Percentiles rank a stretch among this genome's conserved stretches.
phyloP scores from a whole-genome alignment of 2,797 vertebrate genomes.

The Cryptoprocta ferox region DNA sequence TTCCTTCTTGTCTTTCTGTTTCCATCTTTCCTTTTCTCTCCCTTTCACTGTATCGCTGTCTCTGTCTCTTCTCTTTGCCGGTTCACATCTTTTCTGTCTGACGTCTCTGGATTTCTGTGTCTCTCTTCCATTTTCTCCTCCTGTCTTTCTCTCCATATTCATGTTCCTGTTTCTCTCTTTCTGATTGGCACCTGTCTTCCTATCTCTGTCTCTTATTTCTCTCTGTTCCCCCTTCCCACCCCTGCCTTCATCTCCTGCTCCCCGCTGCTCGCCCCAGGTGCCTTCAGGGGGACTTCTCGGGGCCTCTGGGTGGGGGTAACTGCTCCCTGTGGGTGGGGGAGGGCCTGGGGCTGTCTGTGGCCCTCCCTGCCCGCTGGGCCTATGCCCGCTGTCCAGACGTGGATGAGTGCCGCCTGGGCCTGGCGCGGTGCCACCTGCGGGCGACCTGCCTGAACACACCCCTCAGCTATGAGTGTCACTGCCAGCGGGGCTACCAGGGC shows the following conservation, averaged over 20 bases:
- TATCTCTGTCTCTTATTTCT: background rate
- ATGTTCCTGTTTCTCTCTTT: background rate
- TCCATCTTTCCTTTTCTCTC: background rate
- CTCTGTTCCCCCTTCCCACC: background rate
- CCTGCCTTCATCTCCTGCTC: background rate
- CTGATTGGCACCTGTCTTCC: background rate
- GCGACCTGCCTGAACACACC: conserved; percentile 95
- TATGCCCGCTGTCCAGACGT: conserved; percentile 95
- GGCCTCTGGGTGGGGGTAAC: conserved; percentile 89
- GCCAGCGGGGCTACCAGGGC: conserved; percentile 93
- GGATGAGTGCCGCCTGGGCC: conserved; percentile 94
- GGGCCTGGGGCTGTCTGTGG: conserved; percentile 75
- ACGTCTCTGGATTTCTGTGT: background rate
- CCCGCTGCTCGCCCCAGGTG: conserved; percentile 89
- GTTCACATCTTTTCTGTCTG: background rate
- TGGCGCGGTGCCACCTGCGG: conserved; percentile 92
- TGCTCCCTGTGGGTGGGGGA: conserved; percentile 93
- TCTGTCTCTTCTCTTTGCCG: background rate
- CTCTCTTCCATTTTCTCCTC: background rate
- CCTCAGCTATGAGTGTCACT: conserved; percentile 94
- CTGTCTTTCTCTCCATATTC: background rate
- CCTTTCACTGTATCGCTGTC: background rate
- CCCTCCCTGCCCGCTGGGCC: conserved; percentile 92
- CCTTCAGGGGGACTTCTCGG: conserved; percentile 93
- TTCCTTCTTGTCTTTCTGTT: background rate